A percentile compares a stretch with the other conserved stretches of the same genome.
Evolutionary conservation across 2,797 vertebrate genomes (phyloP).

Genomic region (Synaphobranchus kaupii): DNA sequence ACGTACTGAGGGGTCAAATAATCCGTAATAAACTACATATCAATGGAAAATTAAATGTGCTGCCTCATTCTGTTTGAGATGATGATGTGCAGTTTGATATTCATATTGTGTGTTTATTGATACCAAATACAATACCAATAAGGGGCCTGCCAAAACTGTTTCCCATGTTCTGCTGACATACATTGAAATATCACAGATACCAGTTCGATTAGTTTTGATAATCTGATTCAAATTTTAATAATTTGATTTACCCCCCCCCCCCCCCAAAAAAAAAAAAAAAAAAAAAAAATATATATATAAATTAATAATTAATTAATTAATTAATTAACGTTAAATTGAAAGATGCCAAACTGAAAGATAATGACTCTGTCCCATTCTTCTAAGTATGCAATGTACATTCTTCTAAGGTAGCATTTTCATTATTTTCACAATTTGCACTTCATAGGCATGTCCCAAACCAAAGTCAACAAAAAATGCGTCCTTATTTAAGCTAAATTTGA

Average conservation of each 20-base stretch:
- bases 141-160: background rate
- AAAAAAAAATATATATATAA: background rate
- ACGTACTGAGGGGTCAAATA: background rate
- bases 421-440: no score
- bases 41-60: background rate
- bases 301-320: no score
- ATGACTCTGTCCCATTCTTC: no score
- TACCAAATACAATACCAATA: background rate
- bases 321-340: no score
- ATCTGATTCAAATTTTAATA: background rate
- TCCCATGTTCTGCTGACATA: background rate
- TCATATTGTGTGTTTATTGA: background rate
- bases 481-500: no score
- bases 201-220: background rate
- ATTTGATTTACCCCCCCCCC: no score
- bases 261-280: background rate
- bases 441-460: no score
- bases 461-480: no score
- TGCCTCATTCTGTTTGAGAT: background rate
- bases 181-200: background rate
- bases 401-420: no score
- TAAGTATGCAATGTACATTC: no score
- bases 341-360: no score
- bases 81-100: background rate
- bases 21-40: background rate